Percentiles rank a stretch among this genome's conserved stretches.
These are phyloP conservation scores for Allobates femoralis DNA, from an alignment of 2,797 vertebrate species.

Conservation along the genomic window DNA sequence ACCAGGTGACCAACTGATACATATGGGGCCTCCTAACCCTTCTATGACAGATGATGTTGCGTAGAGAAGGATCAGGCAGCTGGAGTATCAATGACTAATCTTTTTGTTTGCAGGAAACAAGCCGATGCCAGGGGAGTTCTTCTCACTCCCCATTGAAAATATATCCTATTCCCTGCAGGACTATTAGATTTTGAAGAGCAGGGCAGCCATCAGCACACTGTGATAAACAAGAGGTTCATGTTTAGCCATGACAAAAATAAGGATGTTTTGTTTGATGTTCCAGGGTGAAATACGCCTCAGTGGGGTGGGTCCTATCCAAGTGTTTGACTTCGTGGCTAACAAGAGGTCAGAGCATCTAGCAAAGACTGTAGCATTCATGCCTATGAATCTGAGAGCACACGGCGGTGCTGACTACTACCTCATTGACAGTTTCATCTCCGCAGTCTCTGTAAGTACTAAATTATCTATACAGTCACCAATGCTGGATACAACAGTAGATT, in stretches of 20 bases:
- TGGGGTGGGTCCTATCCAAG: conserved; percentile 69
- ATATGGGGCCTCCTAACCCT: too few relatives aligned
- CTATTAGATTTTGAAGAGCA: background rate
- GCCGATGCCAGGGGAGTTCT: too few relatives aligned
- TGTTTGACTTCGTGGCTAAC: conserved; percentile 81
- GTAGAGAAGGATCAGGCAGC: too few relatives aligned
- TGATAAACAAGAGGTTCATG: background rate
- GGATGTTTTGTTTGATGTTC: background rate
- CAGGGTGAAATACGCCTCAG: conserved; percentile 81
- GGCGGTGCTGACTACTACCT: conserved; percentile 81
- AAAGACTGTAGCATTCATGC: background rate
- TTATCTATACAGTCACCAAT: too few relatives aligned
- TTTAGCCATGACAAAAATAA: background rate
- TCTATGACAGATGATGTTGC: too few relatives aligned
- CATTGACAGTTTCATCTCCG: conserved; percentile 80
- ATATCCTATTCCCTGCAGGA: too few relatives aligned
- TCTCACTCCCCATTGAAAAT: too few relatives aligned
- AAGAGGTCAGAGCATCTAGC: conserved; percentile 68
- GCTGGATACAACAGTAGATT: too few relatives aligned
- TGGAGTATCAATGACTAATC: too few relatives aligned
- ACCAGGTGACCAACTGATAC: too few relatives aligned
- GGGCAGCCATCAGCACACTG: background rate
- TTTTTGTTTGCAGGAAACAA: too few relatives aligned
- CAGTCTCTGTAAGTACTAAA: conserved; percentile 77
- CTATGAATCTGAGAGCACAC: conserved; percentile 71